Conservation (phyloP, 53 echinoderm and acorn worm species). For the Holothuria scabra region DNA sequence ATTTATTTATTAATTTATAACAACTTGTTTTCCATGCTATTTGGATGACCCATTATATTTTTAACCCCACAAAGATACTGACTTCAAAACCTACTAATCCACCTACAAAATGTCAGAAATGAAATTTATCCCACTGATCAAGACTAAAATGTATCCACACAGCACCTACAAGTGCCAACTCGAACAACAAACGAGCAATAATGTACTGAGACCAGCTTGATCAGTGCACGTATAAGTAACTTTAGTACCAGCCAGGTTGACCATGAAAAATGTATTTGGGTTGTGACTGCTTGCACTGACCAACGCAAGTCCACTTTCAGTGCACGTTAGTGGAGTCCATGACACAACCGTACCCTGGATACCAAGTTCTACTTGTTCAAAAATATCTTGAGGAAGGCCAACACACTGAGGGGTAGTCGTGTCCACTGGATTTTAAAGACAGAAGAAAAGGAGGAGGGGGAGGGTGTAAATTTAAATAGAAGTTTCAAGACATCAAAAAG, state of each 20-base stretch:
- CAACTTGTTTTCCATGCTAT: no score
- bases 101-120: no score
- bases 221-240: slow-evolving; percentile 8
- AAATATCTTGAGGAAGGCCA: neutral
- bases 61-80: no score
- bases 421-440: neutral
- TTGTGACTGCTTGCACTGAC: neutral
- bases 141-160: no score
- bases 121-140: no score
- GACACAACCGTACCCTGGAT: neutral
- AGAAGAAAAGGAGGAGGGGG: neutral
- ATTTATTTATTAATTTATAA: no score
- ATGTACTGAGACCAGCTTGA: neutral
- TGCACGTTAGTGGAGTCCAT: slow-evolving; percentile 1
- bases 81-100: no score
- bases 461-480: neutral
- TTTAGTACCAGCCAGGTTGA: neutral
- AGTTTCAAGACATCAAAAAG: no score
- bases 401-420: neutral
- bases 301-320: neutral
- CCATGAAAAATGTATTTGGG: slow-evolving; percentile 8
- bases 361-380: neutral
- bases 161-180: neutral
- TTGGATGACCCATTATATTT: no score
- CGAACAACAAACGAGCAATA: neutral